Conservation (phyloP, 2,113 vertebrate species). For the Strix uralensis region DNA sequence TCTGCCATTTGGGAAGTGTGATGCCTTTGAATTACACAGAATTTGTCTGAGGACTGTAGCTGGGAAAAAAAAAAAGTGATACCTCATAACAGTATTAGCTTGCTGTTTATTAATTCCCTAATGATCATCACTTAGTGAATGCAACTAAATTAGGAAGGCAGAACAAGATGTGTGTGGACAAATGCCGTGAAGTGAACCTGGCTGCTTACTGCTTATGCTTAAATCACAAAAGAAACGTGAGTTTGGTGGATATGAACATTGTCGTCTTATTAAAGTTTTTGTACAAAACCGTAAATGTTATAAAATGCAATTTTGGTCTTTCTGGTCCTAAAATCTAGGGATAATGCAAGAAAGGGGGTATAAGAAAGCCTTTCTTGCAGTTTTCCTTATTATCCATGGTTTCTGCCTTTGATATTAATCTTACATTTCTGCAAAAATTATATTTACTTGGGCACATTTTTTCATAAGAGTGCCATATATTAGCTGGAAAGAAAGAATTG, state of each 20-base stretch:
- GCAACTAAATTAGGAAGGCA: background rate
- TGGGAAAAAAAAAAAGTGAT: background rate
- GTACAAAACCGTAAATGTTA: background rate
- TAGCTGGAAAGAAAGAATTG: background rate
- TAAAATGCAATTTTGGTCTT: background rate
- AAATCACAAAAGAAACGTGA: background rate
- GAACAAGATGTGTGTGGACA: background rate
- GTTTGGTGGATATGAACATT: background rate
- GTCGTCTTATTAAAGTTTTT: background rate
- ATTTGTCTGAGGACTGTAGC: background rate
- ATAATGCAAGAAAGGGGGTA: background rate
- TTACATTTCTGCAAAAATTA: background rate
- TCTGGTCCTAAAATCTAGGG: background rate
- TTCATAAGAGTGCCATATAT: background rate
- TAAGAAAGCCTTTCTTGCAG: background rate
- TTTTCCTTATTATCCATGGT: background rate
- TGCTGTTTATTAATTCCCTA: background rate
- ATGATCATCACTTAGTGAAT: background rate
- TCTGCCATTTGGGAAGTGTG: background rate
- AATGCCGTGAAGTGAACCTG: background rate
- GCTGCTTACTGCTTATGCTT: background rate
- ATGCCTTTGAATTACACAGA: background rate
- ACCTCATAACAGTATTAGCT: background rate
- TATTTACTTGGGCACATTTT: background rate
- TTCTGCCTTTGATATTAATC: background rate